Conservation (phyloP, 2,888 invertebrate genomes). For the Silvanus unidentatus region DNA sequence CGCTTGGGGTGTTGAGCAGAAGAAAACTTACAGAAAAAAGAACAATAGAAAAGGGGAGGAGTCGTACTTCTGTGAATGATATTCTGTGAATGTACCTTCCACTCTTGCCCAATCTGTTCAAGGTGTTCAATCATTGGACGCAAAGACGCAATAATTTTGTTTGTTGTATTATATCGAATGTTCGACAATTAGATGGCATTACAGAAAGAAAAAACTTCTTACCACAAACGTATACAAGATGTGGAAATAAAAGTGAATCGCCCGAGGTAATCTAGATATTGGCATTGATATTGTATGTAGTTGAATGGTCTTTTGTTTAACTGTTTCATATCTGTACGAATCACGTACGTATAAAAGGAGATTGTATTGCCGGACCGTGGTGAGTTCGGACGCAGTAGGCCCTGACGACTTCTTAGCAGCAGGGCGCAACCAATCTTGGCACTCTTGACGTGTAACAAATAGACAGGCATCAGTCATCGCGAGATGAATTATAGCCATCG, state of each 20-base stretch:
- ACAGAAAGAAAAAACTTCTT: too few species aligned
- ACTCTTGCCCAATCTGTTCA: too few species aligned
- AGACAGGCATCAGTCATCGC: constrained; percentile 44
- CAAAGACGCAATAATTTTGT: too few species aligned
- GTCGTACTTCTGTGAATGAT: too few species aligned
- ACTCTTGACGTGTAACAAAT: constrained; percentile 45
- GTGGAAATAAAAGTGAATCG: constrained; percentile 1
- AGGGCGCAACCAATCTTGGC: constrained; percentile 42
- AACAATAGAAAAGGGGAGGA: too few species aligned
- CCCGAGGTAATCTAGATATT: constrained; percentile 12
- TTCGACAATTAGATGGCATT: too few species aligned
- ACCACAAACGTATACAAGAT: too few species aligned
- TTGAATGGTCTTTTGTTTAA: constrained; percentile 14
- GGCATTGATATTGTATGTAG: constrained; percentile 13
- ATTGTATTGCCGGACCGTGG: constrained; percentile 4
- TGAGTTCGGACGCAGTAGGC: constrained; percentile 29
- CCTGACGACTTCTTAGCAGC: constrained; percentile 43
- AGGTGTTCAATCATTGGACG: too few species aligned
- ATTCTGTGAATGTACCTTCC: too few species aligned
- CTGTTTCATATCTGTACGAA: constrained; percentile 10
- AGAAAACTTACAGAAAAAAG: too few species aligned
- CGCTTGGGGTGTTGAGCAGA: too few species aligned
- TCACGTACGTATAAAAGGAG: constrained; percentile 1
- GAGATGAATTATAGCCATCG: constrained; percentile 35
- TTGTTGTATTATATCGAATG: too few species aligned